A percentile compares a stretch with the other conserved stretches of the same genome.
phyloP scores from a whole-genome alignment of 2,113 vertebrate genomes.

The Urocitellus parryii region DNA sequence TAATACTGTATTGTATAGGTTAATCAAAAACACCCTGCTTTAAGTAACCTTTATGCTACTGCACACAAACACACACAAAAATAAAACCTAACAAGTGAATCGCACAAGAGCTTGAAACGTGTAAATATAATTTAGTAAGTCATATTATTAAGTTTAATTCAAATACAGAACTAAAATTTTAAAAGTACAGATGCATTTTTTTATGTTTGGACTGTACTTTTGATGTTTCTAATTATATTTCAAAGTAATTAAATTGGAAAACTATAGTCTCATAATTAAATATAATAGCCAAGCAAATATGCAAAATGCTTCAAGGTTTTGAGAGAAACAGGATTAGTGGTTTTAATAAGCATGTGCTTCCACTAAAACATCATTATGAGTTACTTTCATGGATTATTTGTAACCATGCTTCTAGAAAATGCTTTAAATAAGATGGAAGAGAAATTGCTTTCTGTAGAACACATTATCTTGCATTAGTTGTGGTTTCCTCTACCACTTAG shows the following conservation, averaged over 20 bases:
- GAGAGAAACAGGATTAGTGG: conserved; percentile 3
- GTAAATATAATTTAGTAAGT: conserved; percentile 15
- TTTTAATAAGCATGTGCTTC: conserved; percentile 58
- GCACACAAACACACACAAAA: not conserved
- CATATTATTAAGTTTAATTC: conserved; percentile 36
- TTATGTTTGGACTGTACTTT: conserved; percentile 73
- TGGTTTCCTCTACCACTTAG: not conserved
- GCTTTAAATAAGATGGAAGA: not conserved
- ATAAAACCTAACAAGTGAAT: not conserved
- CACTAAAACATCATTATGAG: conserved; percentile 59
- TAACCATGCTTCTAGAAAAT: conserved; percentile 29
- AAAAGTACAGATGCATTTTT: conserved; percentile 76
- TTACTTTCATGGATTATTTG: conserved; percentile 47
- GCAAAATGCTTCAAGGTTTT: conserved; percentile 42
- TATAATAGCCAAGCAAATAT: conserved; percentile 62
- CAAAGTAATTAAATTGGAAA: conserved; percentile 78
- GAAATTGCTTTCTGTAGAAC: conserved; percentile 20
- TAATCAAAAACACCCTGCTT: not conserved
- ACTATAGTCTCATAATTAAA: conserved; percentile 70
- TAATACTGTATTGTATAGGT: not conserved
- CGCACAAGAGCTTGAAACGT: not conserved
- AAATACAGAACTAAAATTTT: conserved; percentile 72
- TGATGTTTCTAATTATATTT: conserved; percentile 80
- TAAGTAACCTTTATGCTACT: not conserved
- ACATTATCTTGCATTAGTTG: conserved; percentile 17